phyloP scores from a whole-genome alignment of 1,140 invertebrate genomes.

The Halictus rubicundus region DNA sequence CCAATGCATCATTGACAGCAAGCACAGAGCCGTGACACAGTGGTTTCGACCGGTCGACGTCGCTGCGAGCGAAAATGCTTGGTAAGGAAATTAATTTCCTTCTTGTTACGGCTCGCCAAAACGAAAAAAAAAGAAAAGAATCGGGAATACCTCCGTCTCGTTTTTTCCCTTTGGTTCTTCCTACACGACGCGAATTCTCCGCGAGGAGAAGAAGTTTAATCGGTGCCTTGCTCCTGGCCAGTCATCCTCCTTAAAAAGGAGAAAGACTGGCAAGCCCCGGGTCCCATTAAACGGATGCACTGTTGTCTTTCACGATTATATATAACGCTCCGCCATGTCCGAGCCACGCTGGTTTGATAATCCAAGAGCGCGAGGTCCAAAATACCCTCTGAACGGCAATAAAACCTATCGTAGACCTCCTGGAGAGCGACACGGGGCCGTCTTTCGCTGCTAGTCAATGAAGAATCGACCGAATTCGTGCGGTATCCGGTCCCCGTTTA shows the following conservation, averaged over 20 bases:
- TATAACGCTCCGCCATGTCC: background rate
- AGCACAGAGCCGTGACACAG: background rate
- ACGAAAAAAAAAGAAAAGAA: background rate
- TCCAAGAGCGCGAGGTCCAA: background rate
- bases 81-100: slow-evolving; percentile 43
- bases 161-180: too few relatives aligned
- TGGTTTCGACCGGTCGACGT: background rate
- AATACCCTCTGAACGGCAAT: slow-evolving; percentile 31
- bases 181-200: slow-evolving; percentile 2
- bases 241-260: slow-evolving; percentile 41
- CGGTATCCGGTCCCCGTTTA: slow-evolving; percentile 32
- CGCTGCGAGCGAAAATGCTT: background rate
- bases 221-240: slow-evolving; percentile 42
- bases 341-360: slow-evolving; percentile 25
- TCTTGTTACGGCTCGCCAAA: background rate
- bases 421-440: slow-evolving; percentile 36
- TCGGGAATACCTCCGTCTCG: background rate
- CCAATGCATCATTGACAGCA: background rate
- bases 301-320: slow-evolving; percentile 44
- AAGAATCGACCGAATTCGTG: slow-evolving; percentile 41
- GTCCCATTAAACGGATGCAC: slow-evolving; percentile 47
- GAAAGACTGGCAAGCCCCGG: background rate
- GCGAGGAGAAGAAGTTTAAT: slow-evolving; percentile 38
- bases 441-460: slow-evolving; percentile 43
- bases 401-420: slow-evolving; percentile 45